A percentile compares a stretch with the other conserved stretches of the same genome.
These are phyloP conservation scores for Luehdorfia chinensis DNA, from an alignment of 1,140 invertebrate species.

Conservation along the genomic window DNA sequence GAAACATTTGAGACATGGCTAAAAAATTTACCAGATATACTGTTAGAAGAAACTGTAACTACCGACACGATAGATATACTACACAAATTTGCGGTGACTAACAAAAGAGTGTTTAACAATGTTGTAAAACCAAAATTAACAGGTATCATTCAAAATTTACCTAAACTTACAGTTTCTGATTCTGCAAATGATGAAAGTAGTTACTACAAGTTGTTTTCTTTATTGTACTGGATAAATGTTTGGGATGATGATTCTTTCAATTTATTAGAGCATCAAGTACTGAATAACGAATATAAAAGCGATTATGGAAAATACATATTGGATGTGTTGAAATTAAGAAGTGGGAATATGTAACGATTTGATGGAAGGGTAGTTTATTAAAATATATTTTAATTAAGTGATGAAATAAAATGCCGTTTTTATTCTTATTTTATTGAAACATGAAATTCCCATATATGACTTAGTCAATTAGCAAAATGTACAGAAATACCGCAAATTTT, in stretches of 20 bases:
- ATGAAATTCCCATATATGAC: slow-evolving; percentile 9
- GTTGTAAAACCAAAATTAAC: slow-evolving; percentile 57
- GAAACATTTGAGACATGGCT: slow-evolving; percentile 65
- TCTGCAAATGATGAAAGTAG: slow-evolving; percentile 30
- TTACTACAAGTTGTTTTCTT: slow-evolving; percentile 62
- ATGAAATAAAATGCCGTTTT: background rate
- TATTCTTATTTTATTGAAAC: slow-evolving; percentile 11
- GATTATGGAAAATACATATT: slow-evolving; percentile 59
- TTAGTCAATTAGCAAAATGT: slow-evolving; percentile 8
- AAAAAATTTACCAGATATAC: slow-evolving; percentile 65
- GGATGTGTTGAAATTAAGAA: slow-evolving; percentile 53
- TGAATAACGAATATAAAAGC: slow-evolving; percentile 48
- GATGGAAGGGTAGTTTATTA: too few species aligned
- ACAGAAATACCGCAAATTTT: slow-evolving; percentile 10
- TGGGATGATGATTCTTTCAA: slow-evolving; percentile 67
- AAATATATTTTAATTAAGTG: too few species aligned
- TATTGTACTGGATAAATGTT: slow-evolving; percentile 65
- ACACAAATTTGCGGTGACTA: slow-evolving; percentile 63
- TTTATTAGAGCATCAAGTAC: slow-evolving; percentile 62
- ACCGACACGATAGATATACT: slow-evolving; percentile 64
- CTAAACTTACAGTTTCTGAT: slow-evolving; percentile 56
- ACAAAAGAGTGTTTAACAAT: slow-evolving; percentile 59
- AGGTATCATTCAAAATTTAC: slow-evolving; percentile 65
- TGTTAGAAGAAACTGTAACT: slow-evolving; percentile 55
- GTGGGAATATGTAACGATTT: slow-evolving; percentile 21